Evolutionary conservation across 2,888 invertebrate genomes (phyloP).

Genomic region (Drosophila eohydei): DNA sequence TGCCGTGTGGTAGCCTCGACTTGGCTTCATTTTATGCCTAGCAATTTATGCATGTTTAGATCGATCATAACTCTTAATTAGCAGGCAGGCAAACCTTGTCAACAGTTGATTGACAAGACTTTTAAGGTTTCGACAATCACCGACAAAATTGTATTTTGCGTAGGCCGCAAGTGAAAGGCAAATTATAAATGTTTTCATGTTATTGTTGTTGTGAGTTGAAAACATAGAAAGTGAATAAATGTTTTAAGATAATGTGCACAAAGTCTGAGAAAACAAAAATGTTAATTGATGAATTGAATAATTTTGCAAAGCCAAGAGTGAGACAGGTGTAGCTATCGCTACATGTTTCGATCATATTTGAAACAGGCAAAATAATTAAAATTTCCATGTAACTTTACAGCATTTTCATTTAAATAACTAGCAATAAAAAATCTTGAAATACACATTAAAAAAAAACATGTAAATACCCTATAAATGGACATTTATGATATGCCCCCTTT

Average conservation of each 20-base stretch:
- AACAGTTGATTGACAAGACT: constrained; percentile 81
- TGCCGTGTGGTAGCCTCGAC: constrained; percentile 53
- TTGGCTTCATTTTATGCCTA: constrained; percentile 38
- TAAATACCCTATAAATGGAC: constrained; percentile 21
- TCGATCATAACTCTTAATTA: constrained; percentile 82
- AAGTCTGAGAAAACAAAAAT: constrained; percentile 2
- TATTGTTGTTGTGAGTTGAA: constrained; percentile 11
- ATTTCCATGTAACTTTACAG: not conserved
- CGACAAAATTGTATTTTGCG: constrained; percentile 54
- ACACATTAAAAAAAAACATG: not conserved
- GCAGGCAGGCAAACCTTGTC: constrained; percentile 72
- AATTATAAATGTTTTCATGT: constrained; percentile 12
- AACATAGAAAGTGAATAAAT: constrained; percentile 35
- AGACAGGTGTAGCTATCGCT: not conserved
- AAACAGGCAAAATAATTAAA: not conserved
- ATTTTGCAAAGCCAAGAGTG: not conserved
- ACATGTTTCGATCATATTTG: not conserved
- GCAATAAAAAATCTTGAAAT: constrained; percentile 1
- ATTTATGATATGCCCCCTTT: constrained; percentile 15
- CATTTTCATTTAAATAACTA: not conserved
- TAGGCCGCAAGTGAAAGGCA: constrained; percentile 75
- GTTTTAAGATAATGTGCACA: constrained; percentile 5
- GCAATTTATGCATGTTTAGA: constrained; percentile 74
- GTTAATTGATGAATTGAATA: constrained; percentile 12
- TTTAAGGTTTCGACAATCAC: constrained; percentile 68